Evolutionary conservation across 1,140 invertebrate species (phyloP), one percentile per base, ranked within the genome.

Genomic region (Heliconius congener): DNA sequence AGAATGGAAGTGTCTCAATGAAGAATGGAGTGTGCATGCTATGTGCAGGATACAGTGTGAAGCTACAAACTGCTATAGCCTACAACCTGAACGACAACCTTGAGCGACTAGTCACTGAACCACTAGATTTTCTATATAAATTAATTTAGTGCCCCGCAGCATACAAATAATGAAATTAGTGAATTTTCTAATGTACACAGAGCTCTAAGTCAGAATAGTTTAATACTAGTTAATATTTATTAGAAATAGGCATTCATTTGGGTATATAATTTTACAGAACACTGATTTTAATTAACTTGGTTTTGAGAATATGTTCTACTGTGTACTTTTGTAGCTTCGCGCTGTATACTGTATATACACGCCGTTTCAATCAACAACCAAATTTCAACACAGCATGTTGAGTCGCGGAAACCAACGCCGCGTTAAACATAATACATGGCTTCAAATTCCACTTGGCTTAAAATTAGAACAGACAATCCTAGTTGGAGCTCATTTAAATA

Each of bases 261-360:
- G 60, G 60, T 66, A 66, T 30, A 66, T 30, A 66, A 66, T 66
- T 66, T 66, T 66, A 66, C 60, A 66, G 60, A 66, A 30, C 60
- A 30, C 60, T 30, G 60, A 6, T 30, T 66, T 66, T 13, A 66
- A 66, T 66, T 66, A 66, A 66, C 27, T 66, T 66, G 13, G 27
- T 13, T 60, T 60, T 60, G 57, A 23, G n/a, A 60, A 60, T n/a
- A 66, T 66, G 13, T 66, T 66, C 30, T 66, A 30, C 57, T 27
- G 19, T 16, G n/a, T 13, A 66, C 23, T 52, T 52, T 19, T 52
- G 19, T 52, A 19, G 50, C 2, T 19, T 52, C 6, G 19, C 50
- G 50, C 18, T 18, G 50, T 52, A 52, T 19, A 0, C 16, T 18
- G 18, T 8, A 52, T 52, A 6, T 19, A 52, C 1, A 52, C 50